Evolutionary conservation across 2,797 vertebrate species (phyloP), one percentile per base, ranked within the genome.

Genomic region (Malurus splendens): DNA sequence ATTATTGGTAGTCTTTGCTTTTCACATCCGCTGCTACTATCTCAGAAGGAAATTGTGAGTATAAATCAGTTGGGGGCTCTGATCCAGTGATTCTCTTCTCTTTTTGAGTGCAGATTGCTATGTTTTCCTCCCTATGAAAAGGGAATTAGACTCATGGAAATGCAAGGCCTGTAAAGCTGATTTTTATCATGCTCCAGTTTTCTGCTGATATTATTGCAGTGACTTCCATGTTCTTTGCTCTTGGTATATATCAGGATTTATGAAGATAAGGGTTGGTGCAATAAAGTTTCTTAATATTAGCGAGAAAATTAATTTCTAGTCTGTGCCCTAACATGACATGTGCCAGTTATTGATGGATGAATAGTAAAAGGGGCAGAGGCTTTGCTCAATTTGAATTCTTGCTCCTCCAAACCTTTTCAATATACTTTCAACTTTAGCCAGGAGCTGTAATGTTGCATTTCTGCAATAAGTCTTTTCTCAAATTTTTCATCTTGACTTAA

Each of bases 1-100:
- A 82, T 89, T 85, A 82, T 80, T 86, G 62, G 88, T 89, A 89
- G 68, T 90, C 57, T 86, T 88, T 68, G 68, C 30, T 93, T 92
- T 91, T 78, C 61, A 89, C 79, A 59, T 86, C 65, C 7, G 0
- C 57, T 91, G 41, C 36, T 85, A 66, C 84, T 85, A 72, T 87
- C 84, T 87, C 55, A 75, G 81, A 90, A 95, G 86, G 89, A 92
- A 93, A 92, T 87, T 90, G 93, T 90, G 72, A 93, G 86, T 72
- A 87, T 94, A 93, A 95, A 95, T 94, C 90, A 93, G 90, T 0
- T 91, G 71, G 84, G 65, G 76, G 33, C 61, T 86, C 82, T 91
- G 86, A 93, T 89, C 81, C 70, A 90, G 59, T 36, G 80, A 79
- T 87, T 94, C 74, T 86, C 60, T 64, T 86, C 74, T 73, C 65